Conservation (phyloP, 1,140 invertebrate species). For the Zaprionus taronus region DNA sequence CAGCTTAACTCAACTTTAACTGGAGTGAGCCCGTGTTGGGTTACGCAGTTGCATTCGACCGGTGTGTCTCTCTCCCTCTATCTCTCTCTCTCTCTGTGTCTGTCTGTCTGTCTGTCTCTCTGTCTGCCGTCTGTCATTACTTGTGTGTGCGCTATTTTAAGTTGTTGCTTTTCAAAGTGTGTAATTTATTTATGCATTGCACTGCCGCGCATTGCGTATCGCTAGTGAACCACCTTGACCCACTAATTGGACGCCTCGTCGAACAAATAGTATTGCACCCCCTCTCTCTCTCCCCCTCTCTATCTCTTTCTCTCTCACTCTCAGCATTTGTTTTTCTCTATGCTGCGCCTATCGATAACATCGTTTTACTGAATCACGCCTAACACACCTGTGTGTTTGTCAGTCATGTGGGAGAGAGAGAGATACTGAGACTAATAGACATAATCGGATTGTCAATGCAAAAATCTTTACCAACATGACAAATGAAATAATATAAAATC, state of each 20-base stretch:
- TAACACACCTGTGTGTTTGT: slow-evolving; percentile 9
- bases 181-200: slow-evolving; percentile 56
- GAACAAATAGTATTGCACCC: slow-evolving; percentile 13
- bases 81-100: not conserved
- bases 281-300: not conserved
- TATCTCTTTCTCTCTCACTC: slow-evolving; percentile 23
- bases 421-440: not conserved
- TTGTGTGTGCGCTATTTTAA: slow-evolving; percentile 52
- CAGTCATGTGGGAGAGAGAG: slow-evolving; percentile 5
- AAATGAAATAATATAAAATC: not conserved
- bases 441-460: not conserved
- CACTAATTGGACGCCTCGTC: slow-evolving; percentile 74
- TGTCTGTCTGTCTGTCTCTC: not conserved
- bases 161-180: slow-evolving; percentile 42
- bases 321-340: slow-evolving; percentile 3
- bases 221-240: slow-evolving; percentile 78
- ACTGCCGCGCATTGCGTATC: slow-evolving; percentile 38
- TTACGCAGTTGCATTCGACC: not conserved
- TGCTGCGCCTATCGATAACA: slow-evolving; percentile 34
- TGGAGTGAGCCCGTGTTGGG: not conserved
- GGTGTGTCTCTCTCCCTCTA: not conserved
- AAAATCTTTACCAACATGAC: not conserved
- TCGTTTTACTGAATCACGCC: slow-evolving; percentile 14
- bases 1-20: slow-evolving; percentile 29
- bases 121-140: slow-evolving; percentile 12